Evolutionary conservation across 2,113 vertebrate species (phyloP), one percentile per base, ranked within the genome.

Genomic region (Protomyctophum bolini): DNA sequence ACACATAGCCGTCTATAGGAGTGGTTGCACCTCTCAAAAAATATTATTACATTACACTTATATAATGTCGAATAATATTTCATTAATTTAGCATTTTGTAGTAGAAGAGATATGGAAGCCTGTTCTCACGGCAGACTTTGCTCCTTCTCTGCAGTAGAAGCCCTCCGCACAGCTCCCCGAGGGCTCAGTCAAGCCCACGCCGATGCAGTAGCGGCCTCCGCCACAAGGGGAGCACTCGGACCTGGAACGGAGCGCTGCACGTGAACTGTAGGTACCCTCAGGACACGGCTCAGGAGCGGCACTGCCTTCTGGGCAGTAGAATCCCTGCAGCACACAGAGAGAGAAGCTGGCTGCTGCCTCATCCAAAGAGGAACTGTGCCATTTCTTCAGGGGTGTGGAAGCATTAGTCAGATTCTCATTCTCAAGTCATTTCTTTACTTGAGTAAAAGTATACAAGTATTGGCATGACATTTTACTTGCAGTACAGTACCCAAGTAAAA

Each of bases 141-240:
- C 93, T 81, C 91, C 85, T 47, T 86, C 89, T 86, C 88, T 88
- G 80, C 96, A 97, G 87, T 94, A 96, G 87, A 94, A 97, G 2
- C 95, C 93, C 75, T 91, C 91, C 61, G 83, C 61, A 80, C 96
- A 97, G 71, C 73, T 86, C 33, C 95, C 95, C 29, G 91, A 93
- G 0, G 94, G 89, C 47, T 85, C 82, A 6, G 68, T 80, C 55
- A 91, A 93, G 5, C 94, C 95, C 49, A 92, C 86, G 14, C 85
- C 85, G 7, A 79, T 83, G 80, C 96, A 97, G 82, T 90, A 96
- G 82, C 83, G 88, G 0, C 95, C 95, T 66, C n/a, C 78, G 1
- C 85, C 87, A 91, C 96, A 97, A 0, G 91, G 80, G 48, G 77
- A 83, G 80, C 95, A 97, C 70, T 92, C 90, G 0, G 65, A 89